Base-by-base conservation (phyloP, 2,113 vertebrate species). In the Centropristis striata region DNA sequence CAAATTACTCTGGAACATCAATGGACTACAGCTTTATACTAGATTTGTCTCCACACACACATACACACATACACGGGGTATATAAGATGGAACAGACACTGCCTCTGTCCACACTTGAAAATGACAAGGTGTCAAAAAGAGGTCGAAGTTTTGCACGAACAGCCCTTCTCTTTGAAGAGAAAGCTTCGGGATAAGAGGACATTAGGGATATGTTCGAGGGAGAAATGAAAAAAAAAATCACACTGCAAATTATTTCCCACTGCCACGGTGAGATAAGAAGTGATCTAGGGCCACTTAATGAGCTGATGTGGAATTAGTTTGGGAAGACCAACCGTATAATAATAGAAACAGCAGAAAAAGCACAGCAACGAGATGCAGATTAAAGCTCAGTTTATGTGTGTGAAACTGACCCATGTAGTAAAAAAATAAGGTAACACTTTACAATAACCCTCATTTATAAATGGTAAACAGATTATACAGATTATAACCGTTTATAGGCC, bases 281-380 rank as follows among this genome's bases (percentile, higher is more conserved):
- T 8, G 37, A 81, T 84, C 60, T 37, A n/a, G 49, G 58, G 58
- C 42, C 70, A 46, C 68, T 59, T 90, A 84, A 86, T 88, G 72
- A 89, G 83, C 72, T 84, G 80, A 74, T 76, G 75, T 60, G 70
- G 84, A 83, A 84, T 89, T 75, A 86, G 75, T 77, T 64, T 64
- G 69, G 73, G 47, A 67, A 67, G 78, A 63, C 28, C 11, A 49
- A 44, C 16, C 0, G 8, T 25, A 78, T 57, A 66, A 70, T 66
- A 39, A 15, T 42, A 63, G 20, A 39, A 12, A 73, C 25, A 49
- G 57, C 13, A 66, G 60, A 27, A 50, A 32, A 70, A 28, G 28
- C 10, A 6, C 15, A 10, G 44, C 57, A 32, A 47, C 12, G 1
- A 57, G 61, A 75, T 20, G 9, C 42, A 8, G 65, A 75, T 72